Base-by-base conservation (phyloP, 1,140 invertebrate species). In the Drosophila nigrodunni region DNA sequence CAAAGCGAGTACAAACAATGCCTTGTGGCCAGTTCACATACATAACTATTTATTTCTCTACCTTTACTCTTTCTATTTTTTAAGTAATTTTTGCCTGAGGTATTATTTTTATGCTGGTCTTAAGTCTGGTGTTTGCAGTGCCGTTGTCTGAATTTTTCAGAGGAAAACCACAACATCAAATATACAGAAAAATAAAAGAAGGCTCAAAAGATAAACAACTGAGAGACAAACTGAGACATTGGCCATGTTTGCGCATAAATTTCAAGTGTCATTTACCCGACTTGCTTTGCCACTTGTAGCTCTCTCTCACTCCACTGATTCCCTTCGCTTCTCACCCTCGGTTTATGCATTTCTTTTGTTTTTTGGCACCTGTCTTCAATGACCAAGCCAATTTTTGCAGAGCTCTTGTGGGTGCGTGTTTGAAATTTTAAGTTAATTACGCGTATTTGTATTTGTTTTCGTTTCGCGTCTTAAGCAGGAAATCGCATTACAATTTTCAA, bases 261-360 rank as follows among this genome's bases (percentile, higher is more conserved):
- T 89, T 90, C 78, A 89, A 89, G 78, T 89, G 85, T 89, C 85
- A 89, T 89, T 89, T 89, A 89, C 85, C 85, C 78, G 71, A 59
- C 82, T 80, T 80, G 18, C 9, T 21, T 21, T 47, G 64, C 49
- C 85, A 83, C 87, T 80, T 80, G 75, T 66, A 57, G 35, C 65
- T 67, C 72, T 64, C 3, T 18, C 52, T 55, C 25, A 30, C 3
- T 30, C 25, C 25, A 30, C 25, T 30, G 4, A 30, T 30, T 30
- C 25, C 34, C 35, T 55, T 15, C 5, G 15, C 15, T 54, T 78
- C 49, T 61, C 18, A 9, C 41, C 30, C 50, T 8, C 43, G 18
- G 21, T n/a, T 30, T 71, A 21, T 30, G 44, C 15, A 59, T 41
- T 60, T 39, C 52, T 58, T 68, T 74, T 72, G 15, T 67, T 58